Percentiles rank a stretch among this genome's conserved stretches.
Conservation (phyloP, 1,140 invertebrate genomes). For the Cyphomyrmex costatus region DNA sequence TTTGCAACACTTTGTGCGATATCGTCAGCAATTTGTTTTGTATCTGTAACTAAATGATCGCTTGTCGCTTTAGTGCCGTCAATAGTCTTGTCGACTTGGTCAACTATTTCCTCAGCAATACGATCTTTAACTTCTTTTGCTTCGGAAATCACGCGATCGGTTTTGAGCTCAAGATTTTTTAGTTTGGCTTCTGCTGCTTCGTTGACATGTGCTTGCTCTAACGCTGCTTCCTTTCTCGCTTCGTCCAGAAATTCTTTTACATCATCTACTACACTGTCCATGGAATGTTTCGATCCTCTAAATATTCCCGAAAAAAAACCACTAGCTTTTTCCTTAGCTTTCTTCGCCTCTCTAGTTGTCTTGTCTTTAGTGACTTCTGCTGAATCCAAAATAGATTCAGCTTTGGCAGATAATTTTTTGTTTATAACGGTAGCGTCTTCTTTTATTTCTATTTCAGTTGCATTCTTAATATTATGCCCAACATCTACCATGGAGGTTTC, state of each 20-base stretch:
- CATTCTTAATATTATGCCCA: background rate
- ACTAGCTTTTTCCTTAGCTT: conserved; percentile 64
- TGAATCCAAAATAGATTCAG: background rate
- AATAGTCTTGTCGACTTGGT: conserved; percentile 51
- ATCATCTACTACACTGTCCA: conserved; percentile 65
- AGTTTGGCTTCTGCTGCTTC: conserved; percentile 36
- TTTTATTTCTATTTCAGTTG: conserved; percentile 31
- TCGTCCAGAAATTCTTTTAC: conserved; percentile 57
- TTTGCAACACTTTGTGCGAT: conserved; percentile 32
- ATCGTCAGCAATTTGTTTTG: conserved; percentile 48
- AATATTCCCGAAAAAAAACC: conserved; percentile 74
- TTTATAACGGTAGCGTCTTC: conserved; percentile 41
- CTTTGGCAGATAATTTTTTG: background rate
- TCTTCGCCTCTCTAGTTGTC: conserved; percentile 49
- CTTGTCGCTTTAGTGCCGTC: conserved; percentile 29
- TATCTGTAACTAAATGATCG: conserved; percentile 45
- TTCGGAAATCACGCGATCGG: background rate
- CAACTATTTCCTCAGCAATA: conserved; percentile 33
- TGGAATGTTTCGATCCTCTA: conserved; percentile 70
- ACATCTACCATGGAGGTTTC: conserved; percentile 12
- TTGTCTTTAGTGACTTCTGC: conserved; percentile 6
- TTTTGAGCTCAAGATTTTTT: conserved; percentile 16
- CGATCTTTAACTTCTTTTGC: conserved; percentile 16
- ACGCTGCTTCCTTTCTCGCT: conserved; percentile 28
- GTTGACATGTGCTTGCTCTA: background rate